phyloP scores from a whole-genome alignment of 2,797 vertebrate species.

The Ambastaia sidthimunki region DNA sequence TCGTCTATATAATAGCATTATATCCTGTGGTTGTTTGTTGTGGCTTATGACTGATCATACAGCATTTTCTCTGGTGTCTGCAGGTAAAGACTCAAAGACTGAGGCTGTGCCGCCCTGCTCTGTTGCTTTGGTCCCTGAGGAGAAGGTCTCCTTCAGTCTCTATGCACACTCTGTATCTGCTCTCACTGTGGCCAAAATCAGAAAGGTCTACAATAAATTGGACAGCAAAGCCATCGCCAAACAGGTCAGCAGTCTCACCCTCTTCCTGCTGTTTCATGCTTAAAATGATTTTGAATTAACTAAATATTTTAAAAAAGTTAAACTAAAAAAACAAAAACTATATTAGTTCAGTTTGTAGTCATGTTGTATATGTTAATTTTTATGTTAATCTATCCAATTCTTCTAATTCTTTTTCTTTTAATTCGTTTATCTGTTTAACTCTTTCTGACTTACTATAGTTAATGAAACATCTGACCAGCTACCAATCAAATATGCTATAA shows the following conservation, averaged over 20 bases:
- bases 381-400: no score
- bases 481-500: background rate
- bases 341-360: no score
- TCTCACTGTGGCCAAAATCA: conserved; percentile 94
- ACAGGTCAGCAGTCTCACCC: conserved; percentile 78
- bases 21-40: background rate
- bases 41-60: background rate
- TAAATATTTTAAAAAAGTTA: background rate
- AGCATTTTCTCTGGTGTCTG: background rate
- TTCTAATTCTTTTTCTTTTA: no score
- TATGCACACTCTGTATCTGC: conserved; percentile 90
- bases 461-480: no score
- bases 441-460: no score
- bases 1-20: background rate
- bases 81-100: conserved; percentile 93
- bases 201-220: conserved; percentile 96
- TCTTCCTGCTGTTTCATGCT: background rate
- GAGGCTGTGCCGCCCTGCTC: conserved; percentile 83
- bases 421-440: no score
- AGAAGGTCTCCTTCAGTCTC: conserved; percentile 97
- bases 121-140: conserved; percentile 89
- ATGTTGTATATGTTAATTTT: no score
- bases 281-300: background rate
- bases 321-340: background rate
- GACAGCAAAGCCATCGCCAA: conserved; percentile 99